Conservation (phyloP, 2,888 invertebrate species). For the Tryphoninae sp. region DNA sequence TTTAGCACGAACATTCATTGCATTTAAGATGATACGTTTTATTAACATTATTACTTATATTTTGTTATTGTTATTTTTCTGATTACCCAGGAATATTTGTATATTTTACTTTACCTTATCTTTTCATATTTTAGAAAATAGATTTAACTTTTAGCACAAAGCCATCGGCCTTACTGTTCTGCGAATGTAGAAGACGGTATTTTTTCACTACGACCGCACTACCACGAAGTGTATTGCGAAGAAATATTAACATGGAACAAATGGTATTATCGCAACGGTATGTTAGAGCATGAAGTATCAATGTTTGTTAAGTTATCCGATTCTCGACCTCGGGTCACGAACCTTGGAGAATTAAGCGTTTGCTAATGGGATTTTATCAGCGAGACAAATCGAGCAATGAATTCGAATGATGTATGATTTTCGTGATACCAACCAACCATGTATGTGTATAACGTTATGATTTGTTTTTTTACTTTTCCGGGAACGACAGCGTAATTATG, state of each 20-base stretch:
- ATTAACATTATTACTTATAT: constrained; percentile 33
- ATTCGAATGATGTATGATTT: constrained; percentile 36
- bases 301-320: neutral
- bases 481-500: constrained; percentile 29
- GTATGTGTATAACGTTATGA: constrained; percentile 20
- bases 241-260: constrained; percentile 15
- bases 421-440: constrained; percentile 36
- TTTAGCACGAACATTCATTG: constrained; percentile 16
- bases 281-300: neutral
- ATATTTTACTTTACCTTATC: constrained; percentile 58
- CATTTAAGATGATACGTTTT: constrained; percentile 15
- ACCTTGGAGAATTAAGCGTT: neutral
- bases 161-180: constrained; percentile 35
- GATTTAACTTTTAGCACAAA: constrained; percentile 41
- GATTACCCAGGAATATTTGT: constrained; percentile 59
- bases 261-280: constrained; percentile 26
- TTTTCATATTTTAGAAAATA: constrained; percentile 36
- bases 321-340: neutral
- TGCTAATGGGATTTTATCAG: constrained; percentile 8
- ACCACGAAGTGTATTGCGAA: neutral
- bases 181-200: constrained; percentile 19
- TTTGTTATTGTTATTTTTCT: constrained; percentile 58
- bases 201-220: constrained; percentile 1
- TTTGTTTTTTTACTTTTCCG: constrained; percentile 31
- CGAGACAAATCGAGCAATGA: constrained; percentile 11